Base-by-base conservation (phyloP, 2,888 invertebrate species). In the Drosophila fungiperda region DNA sequence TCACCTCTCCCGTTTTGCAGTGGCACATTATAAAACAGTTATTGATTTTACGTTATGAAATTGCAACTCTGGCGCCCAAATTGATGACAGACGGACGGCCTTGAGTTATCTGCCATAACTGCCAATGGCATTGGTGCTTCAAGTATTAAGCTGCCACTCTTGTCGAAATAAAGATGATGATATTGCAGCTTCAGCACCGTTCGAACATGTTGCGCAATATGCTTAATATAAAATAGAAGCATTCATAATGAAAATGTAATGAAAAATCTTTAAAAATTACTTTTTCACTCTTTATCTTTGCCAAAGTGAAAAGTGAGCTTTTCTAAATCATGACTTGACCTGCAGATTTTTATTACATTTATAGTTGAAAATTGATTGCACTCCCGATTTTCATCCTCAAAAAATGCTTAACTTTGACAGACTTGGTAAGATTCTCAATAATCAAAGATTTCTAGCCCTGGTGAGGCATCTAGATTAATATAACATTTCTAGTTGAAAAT, bases 11-110 rank as follows among this genome's bases (percentile, higher is more conserved):
- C 60, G 58, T 36, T 59, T 20, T 1, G 61, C 32, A 63, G 50
- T 71, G 66, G 40, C 64, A 45, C 73, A 73, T 73, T 71, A 71
- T 74, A 70, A 72, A 69, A 69, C 77, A 60, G 65, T 65, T 87
- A 87, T 83, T 75, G 83, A 83, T 83, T 83, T 87, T 79, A 42
- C 42, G 48, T 64, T 58, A 65, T 52, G 50, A 49, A 68, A 68
- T 76, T 76, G 76, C 59, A 45, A 49, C 55, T 20, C n/a, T 54
- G 64, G 48, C 73, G 59, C 48, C 57, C 52, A 55, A 59, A 57
- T n/a, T 29, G 64, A 55, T 3, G 36, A 54, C 66, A 60, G 45
- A 38, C 65, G n/a, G 49, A 38, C 35, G 67, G 55, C 79, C 82
- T 81, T 81, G 78, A 26, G 45, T 32, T 17, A 52, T 15, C 26